phyloP scores from a whole-genome alignment of 1,140 invertebrate species.

The Drosophila hydei region DNA sequence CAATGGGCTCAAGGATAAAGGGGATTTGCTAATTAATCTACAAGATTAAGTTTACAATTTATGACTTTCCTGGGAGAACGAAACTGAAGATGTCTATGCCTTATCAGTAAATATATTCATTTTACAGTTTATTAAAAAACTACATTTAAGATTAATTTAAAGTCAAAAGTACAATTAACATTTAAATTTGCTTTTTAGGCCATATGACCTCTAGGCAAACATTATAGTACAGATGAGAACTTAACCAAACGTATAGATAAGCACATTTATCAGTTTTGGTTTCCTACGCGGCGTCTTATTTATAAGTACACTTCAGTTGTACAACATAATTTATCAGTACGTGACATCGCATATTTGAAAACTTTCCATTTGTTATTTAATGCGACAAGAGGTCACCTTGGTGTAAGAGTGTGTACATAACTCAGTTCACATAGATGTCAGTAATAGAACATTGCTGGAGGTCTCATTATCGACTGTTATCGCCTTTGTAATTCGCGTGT shows the following conservation, averaged over 20 bases:
- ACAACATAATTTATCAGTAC: conserved; percentile 18
- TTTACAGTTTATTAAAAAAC: too few species aligned
- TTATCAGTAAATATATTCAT: conserved; percentile 1
- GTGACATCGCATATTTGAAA: conserved; percentile 30
- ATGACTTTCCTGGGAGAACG: background rate
- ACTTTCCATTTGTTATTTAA: conserved; percentile 32
- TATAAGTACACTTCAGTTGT: background rate
- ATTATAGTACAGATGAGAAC: background rate
- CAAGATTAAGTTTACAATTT: background rate
- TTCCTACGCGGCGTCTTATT: background rate
- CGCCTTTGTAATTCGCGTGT: background rate
- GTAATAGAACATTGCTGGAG: conserved; percentile 5
- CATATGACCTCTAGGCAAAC: background rate
- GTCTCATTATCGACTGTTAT: conserved; percentile 16
- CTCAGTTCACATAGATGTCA: background rate
- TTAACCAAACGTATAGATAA: conserved; percentile 26
- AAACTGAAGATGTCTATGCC: background rate
- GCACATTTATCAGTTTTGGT: conserved; percentile 29
- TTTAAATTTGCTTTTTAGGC: background rate
- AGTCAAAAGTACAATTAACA: background rate
- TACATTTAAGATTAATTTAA: too few species aligned
- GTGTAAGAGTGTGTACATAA: conserved; percentile 12
- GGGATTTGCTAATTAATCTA: conserved; percentile 6
- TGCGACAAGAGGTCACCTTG: conserved; percentile 63
- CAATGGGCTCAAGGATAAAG: conserved; percentile 2